Evolutionary conservation across 2,888 invertebrate genomes (phyloP).

Genomic region (Pheosia tremula): DNA sequence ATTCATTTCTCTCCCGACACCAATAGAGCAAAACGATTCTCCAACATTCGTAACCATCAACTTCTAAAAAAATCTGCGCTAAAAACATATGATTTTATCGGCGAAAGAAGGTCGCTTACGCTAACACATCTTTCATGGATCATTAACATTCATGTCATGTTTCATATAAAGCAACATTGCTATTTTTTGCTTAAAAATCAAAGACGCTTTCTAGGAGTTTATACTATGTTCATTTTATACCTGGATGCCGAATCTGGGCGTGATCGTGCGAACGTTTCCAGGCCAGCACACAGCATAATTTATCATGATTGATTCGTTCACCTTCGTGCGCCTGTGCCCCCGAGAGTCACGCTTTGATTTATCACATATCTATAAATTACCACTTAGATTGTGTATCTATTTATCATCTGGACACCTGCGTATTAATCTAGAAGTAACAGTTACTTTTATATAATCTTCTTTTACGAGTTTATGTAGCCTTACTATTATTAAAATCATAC

Average conservation of each 20-base stretch:
- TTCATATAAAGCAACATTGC: slow-evolving; percentile 15
- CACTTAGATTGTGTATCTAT: slow-evolving; percentile 48
- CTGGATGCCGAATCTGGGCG: slow-evolving; percentile 30
- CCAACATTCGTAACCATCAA: slow-evolving; percentile 16
- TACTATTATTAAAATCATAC: slow-evolving; percentile 16
- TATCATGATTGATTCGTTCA: slow-evolving; percentile 56
- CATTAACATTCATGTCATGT: slow-evolving; percentile 11
- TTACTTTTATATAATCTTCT: background rate
- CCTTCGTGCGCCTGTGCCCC: slow-evolving; percentile 37
- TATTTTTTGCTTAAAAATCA: slow-evolving; percentile 11
- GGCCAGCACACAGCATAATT: slow-evolving; percentile 46
- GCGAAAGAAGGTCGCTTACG: background rate
- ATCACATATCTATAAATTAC: slow-evolving; percentile 51
- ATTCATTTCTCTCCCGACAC: slow-evolving; percentile 58
- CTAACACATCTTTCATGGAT: slow-evolving; percentile 7
- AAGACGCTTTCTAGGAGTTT: slow-evolving; percentile 14
- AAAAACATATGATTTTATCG: background rate
- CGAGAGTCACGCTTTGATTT: slow-evolving; percentile 47
- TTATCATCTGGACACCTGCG: slow-evolving; percentile 36
- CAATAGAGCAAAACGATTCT: slow-evolving; percentile 48
- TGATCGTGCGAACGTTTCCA: slow-evolving; percentile 32
- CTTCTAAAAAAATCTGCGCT: slow-evolving; percentile 7
- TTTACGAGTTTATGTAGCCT: background rate
- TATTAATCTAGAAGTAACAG: slow-evolving; percentile 31
- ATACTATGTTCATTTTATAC: slow-evolving; percentile 14